Conservation (phyloP, 2,797 vertebrate species). For the Enteromius mattozi region DNA sequence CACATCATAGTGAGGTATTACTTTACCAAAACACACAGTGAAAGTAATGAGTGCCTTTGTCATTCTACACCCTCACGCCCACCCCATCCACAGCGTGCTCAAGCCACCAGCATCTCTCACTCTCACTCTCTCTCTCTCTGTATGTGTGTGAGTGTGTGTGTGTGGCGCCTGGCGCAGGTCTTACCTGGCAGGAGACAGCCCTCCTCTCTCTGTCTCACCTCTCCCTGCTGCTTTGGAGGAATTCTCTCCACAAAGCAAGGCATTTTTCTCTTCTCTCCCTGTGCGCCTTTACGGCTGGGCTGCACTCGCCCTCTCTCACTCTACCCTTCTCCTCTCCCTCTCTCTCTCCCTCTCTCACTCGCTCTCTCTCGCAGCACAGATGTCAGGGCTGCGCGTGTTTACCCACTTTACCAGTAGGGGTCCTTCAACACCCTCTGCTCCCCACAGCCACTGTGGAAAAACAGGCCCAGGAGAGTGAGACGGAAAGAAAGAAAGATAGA, state of each 20-base stretch:
- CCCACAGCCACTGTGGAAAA: slow-evolving; percentile 74
- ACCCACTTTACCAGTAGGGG: slow-evolving; percentile 87
- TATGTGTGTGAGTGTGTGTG: slow-evolving; percentile 35
- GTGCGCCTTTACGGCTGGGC: slow-evolving; percentile 76
- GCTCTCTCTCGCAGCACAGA: slow-evolving; percentile 75
- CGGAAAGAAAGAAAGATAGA: slow-evolving; percentile 44
- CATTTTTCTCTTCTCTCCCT: slow-evolving; percentile 78
- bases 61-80: slow-evolving; percentile 60
- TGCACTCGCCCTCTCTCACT: slow-evolving; percentile 72
- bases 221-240: slow-evolving; percentile 81
- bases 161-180: slow-evolving; percentile 59
- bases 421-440: slow-evolving; percentile 84
- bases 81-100: slow-evolving; percentile 59
- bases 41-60: slow-evolving; percentile 66
- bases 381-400: slow-evolving; percentile 81
- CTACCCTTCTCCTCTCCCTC: slow-evolving; percentile 66
- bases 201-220: slow-evolving; percentile 81
- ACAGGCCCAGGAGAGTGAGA: slow-evolving; percentile 58
- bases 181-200: slow-evolving; percentile 83
- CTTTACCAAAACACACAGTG: slow-evolving; percentile 43
- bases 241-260: slow-evolving; percentile 86
- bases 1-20: slow-evolving; percentile 38
- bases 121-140: background rate
- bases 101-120: slow-evolving; percentile 40
- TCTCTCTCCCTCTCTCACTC: slow-evolving; percentile 61